These are phyloP conservation scores for Clanis bilineata DNA, from an alignment of 2,888 invertebrate genomes.

Conservation along the genomic window DNA sequence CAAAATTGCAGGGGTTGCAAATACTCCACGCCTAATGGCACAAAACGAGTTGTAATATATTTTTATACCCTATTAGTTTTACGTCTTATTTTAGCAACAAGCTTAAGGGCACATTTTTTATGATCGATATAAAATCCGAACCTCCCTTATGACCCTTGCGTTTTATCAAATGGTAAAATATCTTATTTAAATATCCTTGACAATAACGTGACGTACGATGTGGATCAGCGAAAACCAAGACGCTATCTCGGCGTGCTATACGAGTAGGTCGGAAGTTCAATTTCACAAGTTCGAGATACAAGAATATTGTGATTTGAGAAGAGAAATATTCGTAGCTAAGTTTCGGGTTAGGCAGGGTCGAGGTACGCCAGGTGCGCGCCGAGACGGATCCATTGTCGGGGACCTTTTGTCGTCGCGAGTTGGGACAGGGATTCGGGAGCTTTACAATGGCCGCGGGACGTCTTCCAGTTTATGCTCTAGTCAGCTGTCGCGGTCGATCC, in stretches of 20 bases:
- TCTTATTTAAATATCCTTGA: not conserved
- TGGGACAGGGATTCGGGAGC: slow-evolving; percentile 51
- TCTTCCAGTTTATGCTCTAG: slow-evolving; percentile 73
- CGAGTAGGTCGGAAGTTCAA: slow-evolving; percentile 47
- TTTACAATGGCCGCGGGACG: slow-evolving; percentile 75
- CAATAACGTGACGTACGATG: not conserved
- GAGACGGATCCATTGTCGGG: slow-evolving; percentile 58
- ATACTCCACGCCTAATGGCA: slow-evolving; percentile 68
- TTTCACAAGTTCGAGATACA: slow-evolving; percentile 41
- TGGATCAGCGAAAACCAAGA: not conserved
- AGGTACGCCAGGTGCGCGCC: slow-evolving; percentile 69
- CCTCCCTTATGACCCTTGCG: not conserved
- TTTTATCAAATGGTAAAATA: not conserved
- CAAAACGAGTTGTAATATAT: slow-evolving; percentile 63
- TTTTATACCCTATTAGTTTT: slow-evolving; percentile 35
- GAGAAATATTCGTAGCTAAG: slow-evolving; percentile 39
- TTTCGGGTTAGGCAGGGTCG: slow-evolving; percentile 66
- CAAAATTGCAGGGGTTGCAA: slow-evolving; percentile 76
- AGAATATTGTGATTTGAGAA: slow-evolving; percentile 47
- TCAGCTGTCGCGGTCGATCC: slow-evolving; percentile 74
- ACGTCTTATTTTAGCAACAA: slow-evolving; percentile 37
- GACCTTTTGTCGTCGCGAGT: slow-evolving; percentile 58
- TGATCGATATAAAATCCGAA: not conserved
- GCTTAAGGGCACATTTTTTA: slow-evolving; percentile 2
- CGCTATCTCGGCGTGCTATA: not conserved